Conservation (phyloP, 1,140 invertebrate species). For the Bactericera cockerelli region DNA sequence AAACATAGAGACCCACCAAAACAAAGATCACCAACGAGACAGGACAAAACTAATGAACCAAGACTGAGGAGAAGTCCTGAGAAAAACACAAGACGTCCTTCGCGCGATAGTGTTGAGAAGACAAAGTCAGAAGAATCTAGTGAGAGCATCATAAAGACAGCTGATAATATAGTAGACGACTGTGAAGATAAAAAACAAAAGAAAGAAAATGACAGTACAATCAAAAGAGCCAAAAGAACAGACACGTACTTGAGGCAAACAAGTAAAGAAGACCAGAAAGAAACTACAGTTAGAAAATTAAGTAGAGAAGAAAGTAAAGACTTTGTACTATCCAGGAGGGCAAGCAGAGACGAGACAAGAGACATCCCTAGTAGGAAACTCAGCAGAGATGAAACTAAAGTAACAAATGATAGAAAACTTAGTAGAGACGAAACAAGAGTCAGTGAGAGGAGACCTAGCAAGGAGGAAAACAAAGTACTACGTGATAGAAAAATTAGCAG, state of each 20-base stretch:
- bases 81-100: background rate
- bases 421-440: conserved; percentile 9
- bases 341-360: conserved; percentile 3
- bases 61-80: background rate
- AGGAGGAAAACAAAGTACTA: too few relatives aligned
- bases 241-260: conserved; percentile 1
- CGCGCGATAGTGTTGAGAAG: background rate
- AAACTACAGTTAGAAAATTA: background rate
- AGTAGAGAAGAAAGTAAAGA: conserved; percentile 9
- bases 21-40: background rate
- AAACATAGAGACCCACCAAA: conserved; percentile 9
- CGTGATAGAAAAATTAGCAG: too few relatives aligned
- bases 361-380: background rate
- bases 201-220: background rate
- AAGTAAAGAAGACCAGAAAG: background rate
- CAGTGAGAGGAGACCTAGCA: too few relatives aligned
- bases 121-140: background rate
- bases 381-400: background rate
- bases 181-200: background rate
- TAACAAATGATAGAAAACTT: background rate
- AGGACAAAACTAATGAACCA: background rate
- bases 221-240: background rate
- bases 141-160: background rate
- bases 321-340: background rate
- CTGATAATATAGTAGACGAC: background rate